A percentile compares a stretch with the other conserved stretches of the same genome.
phyloP scores from a whole-genome alignment of 2,888 invertebrate genomes.

The Neoscelio sp. region DNA sequence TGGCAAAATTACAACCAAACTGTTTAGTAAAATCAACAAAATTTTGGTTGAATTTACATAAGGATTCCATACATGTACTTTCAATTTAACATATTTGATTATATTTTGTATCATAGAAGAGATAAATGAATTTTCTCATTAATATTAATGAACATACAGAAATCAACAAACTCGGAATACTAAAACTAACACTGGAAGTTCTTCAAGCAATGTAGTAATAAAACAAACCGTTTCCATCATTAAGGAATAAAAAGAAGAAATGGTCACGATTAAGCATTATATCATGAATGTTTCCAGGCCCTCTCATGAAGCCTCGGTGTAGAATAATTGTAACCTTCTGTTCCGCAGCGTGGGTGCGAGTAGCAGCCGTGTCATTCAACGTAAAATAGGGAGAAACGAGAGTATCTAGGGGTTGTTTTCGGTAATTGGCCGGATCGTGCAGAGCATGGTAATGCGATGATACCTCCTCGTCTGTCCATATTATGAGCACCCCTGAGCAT shows the following conservation, averaged over 20 bases:
- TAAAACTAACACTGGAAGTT: not conserved
- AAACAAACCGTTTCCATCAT: slow-evolving; percentile 25
- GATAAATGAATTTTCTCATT: too few species aligned
- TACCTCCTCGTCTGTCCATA: slow-evolving; percentile 72
- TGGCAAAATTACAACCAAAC: too few species aligned
- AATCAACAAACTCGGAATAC: too few species aligned
- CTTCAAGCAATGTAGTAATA: slow-evolving; percentile 9
- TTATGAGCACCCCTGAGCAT: slow-evolving; percentile 74
- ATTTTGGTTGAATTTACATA: too few species aligned
- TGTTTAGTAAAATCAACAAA: too few species aligned
- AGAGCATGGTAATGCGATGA: slow-evolving; percentile 74
- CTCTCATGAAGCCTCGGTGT: slow-evolving; percentile 68
- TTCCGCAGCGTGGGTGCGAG: slow-evolving; percentile 56
- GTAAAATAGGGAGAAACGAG: slow-evolving; percentile 63
- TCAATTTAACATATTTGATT: too few species aligned
- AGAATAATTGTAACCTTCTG: slow-evolving; percentile 72
- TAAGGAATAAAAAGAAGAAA: slow-evolving; percentile 17
- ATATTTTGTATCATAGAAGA: too few species aligned
- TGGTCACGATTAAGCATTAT: slow-evolving; percentile 60
- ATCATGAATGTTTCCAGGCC: slow-evolving; percentile 70
- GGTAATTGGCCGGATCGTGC: slow-evolving; percentile 77
- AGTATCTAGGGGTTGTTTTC: slow-evolving; percentile 74
- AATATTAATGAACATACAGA: too few species aligned
- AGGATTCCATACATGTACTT: too few species aligned
- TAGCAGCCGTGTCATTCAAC: slow-evolving; percentile 58